phyloP scores from a whole-genome alignment of 2,113 vertebrate genomes.

The Arenaria interpres region DNA sequence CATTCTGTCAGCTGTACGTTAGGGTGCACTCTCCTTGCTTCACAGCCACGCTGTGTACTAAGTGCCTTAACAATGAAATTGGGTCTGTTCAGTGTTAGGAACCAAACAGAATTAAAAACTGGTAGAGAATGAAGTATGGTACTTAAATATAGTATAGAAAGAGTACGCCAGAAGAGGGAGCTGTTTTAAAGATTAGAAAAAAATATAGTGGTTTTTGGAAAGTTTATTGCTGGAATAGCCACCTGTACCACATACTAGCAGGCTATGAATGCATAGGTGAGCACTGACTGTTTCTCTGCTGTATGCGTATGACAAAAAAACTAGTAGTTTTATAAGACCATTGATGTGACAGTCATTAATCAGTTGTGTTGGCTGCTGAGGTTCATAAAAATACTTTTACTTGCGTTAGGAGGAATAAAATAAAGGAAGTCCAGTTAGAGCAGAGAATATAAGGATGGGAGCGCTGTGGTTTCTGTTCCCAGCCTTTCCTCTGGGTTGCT shows the following conservation, averaged over 20 bases:
- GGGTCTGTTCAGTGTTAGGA: not conserved
- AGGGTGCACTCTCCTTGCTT: not conserved
- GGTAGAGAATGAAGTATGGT: not conserved
- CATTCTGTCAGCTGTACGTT: not conserved
- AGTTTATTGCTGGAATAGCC: not conserved
- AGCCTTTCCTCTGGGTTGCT: not conserved
- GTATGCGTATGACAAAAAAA: not conserved
- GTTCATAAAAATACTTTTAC: not conserved
- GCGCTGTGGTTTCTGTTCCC: not conserved
- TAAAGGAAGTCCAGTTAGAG: not conserved
- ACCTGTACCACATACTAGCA: not conserved
- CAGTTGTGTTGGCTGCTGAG: not conserved
- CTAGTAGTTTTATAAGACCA: not conserved
- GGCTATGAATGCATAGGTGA: not conserved
- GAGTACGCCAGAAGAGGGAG: conserved; percentile 66
- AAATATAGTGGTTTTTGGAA: not conserved
- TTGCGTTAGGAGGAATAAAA: not conserved
- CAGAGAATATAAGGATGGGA: not conserved
- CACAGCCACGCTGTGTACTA: not conserved
- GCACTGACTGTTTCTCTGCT: not conserved
- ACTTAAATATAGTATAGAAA: not conserved
- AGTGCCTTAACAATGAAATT: not conserved
- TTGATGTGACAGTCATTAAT: not conserved
- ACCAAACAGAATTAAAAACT: not conserved
- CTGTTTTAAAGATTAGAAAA: conserved; percentile 62